Conservation (phyloP, 2,888 invertebrate species). For the Ophion costatus region DNA sequence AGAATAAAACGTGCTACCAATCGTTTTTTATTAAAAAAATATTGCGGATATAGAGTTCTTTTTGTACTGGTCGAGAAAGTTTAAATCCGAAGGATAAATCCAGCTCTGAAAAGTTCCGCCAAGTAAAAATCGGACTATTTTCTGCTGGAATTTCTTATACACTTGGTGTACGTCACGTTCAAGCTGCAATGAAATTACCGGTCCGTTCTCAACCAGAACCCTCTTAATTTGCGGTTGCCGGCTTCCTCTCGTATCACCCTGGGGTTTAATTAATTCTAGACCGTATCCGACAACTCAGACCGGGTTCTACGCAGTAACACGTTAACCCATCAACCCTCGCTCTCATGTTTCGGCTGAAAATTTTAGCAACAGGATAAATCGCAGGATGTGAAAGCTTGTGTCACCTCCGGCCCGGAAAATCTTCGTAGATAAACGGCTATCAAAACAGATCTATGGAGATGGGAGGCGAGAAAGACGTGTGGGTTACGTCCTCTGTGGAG, state of each 20-base stretch:
- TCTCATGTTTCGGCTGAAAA: constrained; percentile 32
- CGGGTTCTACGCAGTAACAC: constrained; percentile 41
- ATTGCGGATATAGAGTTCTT: not conserved
- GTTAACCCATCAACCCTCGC: constrained; percentile 17
- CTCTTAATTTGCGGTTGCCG: constrained; percentile 39
- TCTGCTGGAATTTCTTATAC: not conserved
- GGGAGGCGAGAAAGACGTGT: not conserved
- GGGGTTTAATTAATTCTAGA: constrained; percentile 50
- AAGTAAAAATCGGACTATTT: not conserved
- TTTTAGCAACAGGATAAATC: constrained; percentile 13
- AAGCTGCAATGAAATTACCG: constrained; percentile 7
- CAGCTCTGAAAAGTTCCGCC: not conserved
- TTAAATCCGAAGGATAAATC: not conserved
- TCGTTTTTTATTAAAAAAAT: not conserved
- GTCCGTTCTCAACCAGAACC: constrained; percentile 20
- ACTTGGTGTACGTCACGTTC: constrained; percentile 1
- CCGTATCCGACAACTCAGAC: constrained; percentile 17
- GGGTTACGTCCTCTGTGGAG: constrained; percentile 27
- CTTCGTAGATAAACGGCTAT: constrained; percentile 18
- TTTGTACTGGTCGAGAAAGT: not conserved
- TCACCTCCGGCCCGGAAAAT: constrained; percentile 15
- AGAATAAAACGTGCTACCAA: not conserved
- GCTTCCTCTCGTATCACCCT: constrained; percentile 40
- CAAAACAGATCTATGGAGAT: not conserved
- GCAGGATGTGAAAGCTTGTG: constrained; percentile 19